Evolutionary conservation across 2,797 vertebrate genomes (phyloP).

Genomic region (Buphagus erythrorhynchus): DNA sequence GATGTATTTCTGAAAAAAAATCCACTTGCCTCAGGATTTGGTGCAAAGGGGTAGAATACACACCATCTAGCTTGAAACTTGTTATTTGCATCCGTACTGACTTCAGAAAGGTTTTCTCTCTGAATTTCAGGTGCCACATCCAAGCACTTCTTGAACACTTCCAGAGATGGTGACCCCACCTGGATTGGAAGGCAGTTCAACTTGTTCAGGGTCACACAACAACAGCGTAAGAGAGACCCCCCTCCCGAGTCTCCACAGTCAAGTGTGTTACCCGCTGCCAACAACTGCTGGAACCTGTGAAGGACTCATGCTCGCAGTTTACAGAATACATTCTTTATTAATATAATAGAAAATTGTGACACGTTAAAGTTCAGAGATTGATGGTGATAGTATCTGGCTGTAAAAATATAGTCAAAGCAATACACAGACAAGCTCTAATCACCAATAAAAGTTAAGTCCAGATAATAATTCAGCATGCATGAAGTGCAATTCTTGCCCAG

Average conservation of each 20-base stretch:
- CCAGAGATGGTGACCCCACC: neutral
- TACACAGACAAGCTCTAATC: neutral
- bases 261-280: neutral
- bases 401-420: neutral
- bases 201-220: neutral
- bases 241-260: fast-evolving
- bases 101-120: neutral
- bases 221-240: neutral
- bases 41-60: neutral
- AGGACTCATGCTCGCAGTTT: neutral
- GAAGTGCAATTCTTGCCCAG: neutral
- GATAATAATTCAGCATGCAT: neutral
- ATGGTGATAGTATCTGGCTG: neutral
- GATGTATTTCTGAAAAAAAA: neutral
- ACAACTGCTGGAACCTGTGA: neutral
- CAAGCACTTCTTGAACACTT: neutral
- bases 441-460: neutral
- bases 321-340: neutral
- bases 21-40: neutral
- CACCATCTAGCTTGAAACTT: neutral
- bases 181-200: neutral
- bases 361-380: neutral
- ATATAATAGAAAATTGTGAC: neutral
- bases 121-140: neutral
- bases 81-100: neutral